Evolutionary conservation across 2,113 vertebrate genomes (phyloP), one percentile per base, ranked within the genome.

Genomic region (Bufo bufo): DNA sequence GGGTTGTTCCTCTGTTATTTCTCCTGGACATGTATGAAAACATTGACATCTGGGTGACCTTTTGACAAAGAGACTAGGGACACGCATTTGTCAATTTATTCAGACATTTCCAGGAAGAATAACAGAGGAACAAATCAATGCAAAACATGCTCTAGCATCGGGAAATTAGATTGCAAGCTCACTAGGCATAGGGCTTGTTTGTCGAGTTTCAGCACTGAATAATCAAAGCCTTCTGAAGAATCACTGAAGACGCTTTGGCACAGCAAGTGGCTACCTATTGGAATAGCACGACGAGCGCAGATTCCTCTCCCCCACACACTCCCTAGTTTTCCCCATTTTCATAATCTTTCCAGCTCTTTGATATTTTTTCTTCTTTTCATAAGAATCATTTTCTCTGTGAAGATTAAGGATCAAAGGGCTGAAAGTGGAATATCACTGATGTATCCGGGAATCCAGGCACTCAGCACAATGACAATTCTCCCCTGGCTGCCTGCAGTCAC

Each of bases 361-460:
- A 87, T 87, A 43, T 79, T 87, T 87, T 81, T 86, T 86, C 43
- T 80, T 87, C 77, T 87, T 80, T 87, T 87, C 85, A 71, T 87
- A 63, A 47, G 75, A 80, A 87, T 87, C 66, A 87, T 87, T 87
- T 87, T 87, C 85, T 71, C 77, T 71, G 85, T 87, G 85, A 80
- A 87, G 85, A 87, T 87, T 87, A 81, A 81, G 77, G 85, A 87
- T 87, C 85, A 87, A 87, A 87, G 85, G 77, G 63, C 85, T 87
- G 77, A 79, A 77, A 79, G 75, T 77, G 43, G 56, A 78, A 79
- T 80, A 33, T 80, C 9, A 71, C 14, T 58, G 78, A 56, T 81
- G 78, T 71, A 80, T 87, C 85, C 33, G n/a, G 61, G 77, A 16
- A 79, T n/a, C 69, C n/a, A 11, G 59, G 49, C 63, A 10, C 58